Base-by-base conservation (phyloP, 1,140 invertebrate genomes). In the Bombus sibiricus region DNA sequence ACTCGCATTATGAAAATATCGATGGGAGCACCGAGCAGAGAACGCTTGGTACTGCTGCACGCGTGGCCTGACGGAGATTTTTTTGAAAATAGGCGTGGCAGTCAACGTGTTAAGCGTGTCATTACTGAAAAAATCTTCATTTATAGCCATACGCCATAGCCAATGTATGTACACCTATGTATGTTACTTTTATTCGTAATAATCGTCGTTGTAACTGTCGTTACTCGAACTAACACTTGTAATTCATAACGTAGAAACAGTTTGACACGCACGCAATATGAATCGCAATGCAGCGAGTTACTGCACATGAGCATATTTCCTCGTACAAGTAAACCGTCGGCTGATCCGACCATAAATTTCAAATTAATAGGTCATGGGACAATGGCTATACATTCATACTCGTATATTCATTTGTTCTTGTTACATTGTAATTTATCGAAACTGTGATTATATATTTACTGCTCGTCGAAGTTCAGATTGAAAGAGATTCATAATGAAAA, bases 191-290 rank as follows among this genome's bases (percentile, higher is more conserved):
- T 12, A n/a, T 72, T 41, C 2, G 41, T 72, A 43, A 28, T 62
- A 62, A 77, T 62, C 28, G 10, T 28, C 34, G 22, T 28, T 39
- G 57, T 25, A 12, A n/a, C 37, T 41, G 37, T 77, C 53, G 34
- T 77, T 77, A 9, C 25, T 18, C 22, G 34, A 39, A 59, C 12
- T 25, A 12, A 28, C 25, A 62, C 57, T 37, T 39, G 75, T 62
- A 62, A 77, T 77, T 37, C 57, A 41, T 62, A 77, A 77, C 13
- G 13, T 77, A 62, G 57, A 39, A 62, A 77, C 57, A n/a, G 57
- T 57, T 43, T 47, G 77, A 66, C 28, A 72, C 6, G 1, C 1
- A 22, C 1, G 69, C 39, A 72, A 72, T 72, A 72, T 43, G 37
- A 72, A 41, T 72, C 39, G 69, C 39, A 34, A 34, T 79, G 25